Evolutionary conservation across 2,113 vertebrate genomes (phyloP).

Genomic region (Myanophis thanlyinensis): DNA sequence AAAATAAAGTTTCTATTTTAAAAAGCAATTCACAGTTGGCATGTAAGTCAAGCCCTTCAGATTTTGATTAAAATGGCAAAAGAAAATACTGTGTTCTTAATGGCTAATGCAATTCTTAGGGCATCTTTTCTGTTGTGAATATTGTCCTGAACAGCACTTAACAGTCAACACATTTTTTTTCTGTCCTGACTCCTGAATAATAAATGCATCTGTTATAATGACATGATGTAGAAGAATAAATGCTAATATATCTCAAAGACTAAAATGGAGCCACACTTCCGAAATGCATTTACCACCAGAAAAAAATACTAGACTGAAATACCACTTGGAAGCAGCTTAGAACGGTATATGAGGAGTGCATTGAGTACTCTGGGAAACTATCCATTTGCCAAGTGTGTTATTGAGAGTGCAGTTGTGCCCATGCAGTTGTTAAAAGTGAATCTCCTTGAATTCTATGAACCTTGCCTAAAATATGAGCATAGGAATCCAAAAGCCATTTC

Average conservation of each 20-base stretch:
- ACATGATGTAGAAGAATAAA: not conserved
- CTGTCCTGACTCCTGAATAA: not conserved
- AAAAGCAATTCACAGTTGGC: not conserved
- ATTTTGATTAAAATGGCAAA: not conserved
- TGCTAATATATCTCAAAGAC: not conserved
- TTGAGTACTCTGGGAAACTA: not conserved
- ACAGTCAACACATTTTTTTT: not conserved
- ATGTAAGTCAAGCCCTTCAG: not conserved
- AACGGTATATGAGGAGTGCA: not conserved
- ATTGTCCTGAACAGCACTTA: not conserved
- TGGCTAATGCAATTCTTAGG: not conserved
- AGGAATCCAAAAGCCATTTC: not conserved
- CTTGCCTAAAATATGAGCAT: not conserved
- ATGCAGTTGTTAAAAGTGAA: not conserved
- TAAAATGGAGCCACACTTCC: not conserved
- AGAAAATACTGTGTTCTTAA: not conserved
- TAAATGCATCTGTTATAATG: not conserved
- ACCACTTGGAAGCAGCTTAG: not conserved
- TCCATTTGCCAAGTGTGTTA: not conserved
- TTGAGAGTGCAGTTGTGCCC: not conserved
- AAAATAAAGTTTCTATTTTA: not conserved
- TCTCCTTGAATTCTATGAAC: not conserved
- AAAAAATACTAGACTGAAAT: not conserved
- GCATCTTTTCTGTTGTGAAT: not conserved
- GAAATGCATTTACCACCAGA: not conserved